Evolutionary conservation across 2,888 invertebrate species (phyloP).

Genomic region (Iphiclides podalirius): DNA sequence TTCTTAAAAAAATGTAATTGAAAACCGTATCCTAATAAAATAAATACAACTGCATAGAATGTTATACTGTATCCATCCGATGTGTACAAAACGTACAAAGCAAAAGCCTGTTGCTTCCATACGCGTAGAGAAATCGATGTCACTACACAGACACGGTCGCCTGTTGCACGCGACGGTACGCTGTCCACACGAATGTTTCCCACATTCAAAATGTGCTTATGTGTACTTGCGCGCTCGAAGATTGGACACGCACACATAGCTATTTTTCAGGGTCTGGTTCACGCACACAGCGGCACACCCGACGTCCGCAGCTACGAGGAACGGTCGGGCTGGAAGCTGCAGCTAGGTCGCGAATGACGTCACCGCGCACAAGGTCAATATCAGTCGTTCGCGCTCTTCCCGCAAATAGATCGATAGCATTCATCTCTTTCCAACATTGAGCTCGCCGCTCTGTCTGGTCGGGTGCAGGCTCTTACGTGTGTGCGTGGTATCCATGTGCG

Average conservation of each 20-base stretch:
- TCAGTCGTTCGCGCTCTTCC: conserved; percentile 52
- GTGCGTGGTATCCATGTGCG: conserved; percentile 6
- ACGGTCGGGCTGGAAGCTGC: conserved; percentile 58
- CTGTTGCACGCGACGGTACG: conserved; percentile 48
- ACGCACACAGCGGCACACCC: conserved; percentile 50
- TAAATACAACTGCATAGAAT: background rate
- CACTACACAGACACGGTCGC: conserved; percentile 45
- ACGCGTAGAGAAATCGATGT: conserved; percentile 63
- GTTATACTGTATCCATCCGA: background rate
- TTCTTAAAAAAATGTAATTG: too few relatives aligned
- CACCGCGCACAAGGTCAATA: conserved; percentile 78
- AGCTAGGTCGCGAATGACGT: conserved; percentile 83
- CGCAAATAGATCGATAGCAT: conserved; percentile 23
- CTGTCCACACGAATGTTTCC: conserved; percentile 19
- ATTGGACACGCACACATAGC: conserved; percentile 37
- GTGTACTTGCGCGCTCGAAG: conserved; percentile 31
- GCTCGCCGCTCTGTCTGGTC: conserved; percentile 63
- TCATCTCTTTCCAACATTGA: conserved; percentile 45
- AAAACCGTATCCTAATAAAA: too few relatives aligned
- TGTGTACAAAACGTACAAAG: conserved; percentile 6
- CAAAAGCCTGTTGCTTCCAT: conserved; percentile 57
- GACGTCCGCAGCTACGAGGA: conserved; percentile 28
- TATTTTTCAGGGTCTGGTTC: conserved; percentile 71
- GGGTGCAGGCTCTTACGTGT: conserved; percentile 18
- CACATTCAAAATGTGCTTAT: too few relatives aligned